phyloP scores from a whole-genome alignment of 2,797 vertebrate genomes.

The Schizopygopsis malacanthus region DNA sequence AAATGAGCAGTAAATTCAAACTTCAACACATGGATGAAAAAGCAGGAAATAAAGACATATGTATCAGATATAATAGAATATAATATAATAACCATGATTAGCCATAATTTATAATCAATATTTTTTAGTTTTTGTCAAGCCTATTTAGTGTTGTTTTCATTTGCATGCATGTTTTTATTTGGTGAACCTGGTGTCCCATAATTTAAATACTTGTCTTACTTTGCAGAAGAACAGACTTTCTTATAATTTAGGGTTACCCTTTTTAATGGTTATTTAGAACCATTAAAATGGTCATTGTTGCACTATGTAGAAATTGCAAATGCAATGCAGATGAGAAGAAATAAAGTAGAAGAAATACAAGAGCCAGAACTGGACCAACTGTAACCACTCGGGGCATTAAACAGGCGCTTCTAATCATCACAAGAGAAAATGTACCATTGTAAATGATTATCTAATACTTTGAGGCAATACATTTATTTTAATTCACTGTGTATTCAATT shows the following conservation, averaged over 20 bases:
- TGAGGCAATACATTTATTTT: not conserved
- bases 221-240: not conserved
- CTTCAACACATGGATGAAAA: not conserved
- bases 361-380: not conserved
- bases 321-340: not conserved
- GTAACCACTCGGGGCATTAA: not conserved
- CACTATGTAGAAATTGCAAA: not conserved
- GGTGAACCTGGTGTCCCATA: not conserved
- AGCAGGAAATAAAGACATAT: not conserved
- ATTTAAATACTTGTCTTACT: not conserved
- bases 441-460: not conserved
- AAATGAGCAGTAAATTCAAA: not conserved
- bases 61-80: not conserved
- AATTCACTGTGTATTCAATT: not conserved
- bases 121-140: not conserved
- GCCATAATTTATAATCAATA: not conserved
- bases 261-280: not conserved
- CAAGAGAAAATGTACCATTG: not conserved
- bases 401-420: not conserved
- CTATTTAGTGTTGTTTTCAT: not conserved
- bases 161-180: not conserved
- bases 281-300: not conserved
- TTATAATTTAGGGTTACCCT: not conserved
- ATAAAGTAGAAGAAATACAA: not conserved
- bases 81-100: not conserved